Conservation (phyloP, 2,113 vertebrate species). For the Melanocharis versteri region DNA sequence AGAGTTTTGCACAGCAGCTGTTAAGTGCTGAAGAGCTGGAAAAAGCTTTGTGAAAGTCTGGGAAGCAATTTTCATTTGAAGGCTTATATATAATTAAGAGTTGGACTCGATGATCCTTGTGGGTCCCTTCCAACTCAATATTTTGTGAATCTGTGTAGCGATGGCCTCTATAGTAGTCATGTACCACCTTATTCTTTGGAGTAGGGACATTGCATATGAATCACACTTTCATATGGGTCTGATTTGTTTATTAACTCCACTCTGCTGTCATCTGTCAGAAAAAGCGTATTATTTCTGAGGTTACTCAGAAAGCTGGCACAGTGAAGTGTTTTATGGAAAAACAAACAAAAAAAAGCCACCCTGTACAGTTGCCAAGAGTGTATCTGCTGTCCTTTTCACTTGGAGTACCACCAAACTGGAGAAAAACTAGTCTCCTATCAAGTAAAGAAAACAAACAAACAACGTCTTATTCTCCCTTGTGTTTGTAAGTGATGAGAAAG, state of each 20-base stretch:
- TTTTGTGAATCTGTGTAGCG: background rate
- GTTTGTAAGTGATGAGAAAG: background rate
- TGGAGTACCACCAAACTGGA: slow-evolving; percentile 45
- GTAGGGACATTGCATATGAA: background rate
- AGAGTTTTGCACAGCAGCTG: background rate
- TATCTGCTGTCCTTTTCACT: slow-evolving; percentile 52
- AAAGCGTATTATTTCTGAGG: background rate
- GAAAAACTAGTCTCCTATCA: background rate
- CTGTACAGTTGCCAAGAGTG: background rate
- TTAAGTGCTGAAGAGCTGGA: background rate
- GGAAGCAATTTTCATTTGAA: background rate
- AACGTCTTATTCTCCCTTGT: background rate
- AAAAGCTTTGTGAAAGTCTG: background rate
- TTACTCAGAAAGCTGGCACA: slow-evolving; percentile 23
- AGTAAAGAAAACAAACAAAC: slow-evolving; percentile 39
- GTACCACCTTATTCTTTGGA: background rate
- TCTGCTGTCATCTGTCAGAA: slow-evolving; percentile 22
- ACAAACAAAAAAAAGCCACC: background rate
- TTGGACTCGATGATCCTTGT: background rate
- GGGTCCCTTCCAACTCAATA: background rate
- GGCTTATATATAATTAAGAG: background rate
- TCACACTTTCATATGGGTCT: slow-evolving; percentile 1
- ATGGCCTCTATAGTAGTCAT: background rate
- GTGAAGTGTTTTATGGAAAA: background rate
- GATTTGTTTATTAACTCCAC: background rate